Conservation (phyloP, 2,797 vertebrate species). For the Salmo trutta region DNA sequence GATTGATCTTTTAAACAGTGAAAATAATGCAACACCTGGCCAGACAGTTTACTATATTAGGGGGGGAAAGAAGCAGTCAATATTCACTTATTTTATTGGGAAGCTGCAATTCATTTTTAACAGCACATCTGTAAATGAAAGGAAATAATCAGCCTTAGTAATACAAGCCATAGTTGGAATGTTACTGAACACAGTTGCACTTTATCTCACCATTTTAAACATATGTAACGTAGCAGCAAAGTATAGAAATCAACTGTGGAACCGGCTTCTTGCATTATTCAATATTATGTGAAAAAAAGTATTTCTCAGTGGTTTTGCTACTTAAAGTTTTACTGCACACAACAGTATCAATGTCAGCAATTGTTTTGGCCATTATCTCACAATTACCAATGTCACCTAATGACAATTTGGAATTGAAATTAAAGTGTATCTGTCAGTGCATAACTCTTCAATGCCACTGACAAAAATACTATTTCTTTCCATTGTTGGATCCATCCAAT, state of each 20-base stretch:
- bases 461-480: background rate
- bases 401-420: background rate
- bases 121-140: conserved; percentile 36
- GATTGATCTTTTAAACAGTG: background rate
- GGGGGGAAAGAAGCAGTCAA: background rate
- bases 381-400: background rate
- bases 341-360: background rate
- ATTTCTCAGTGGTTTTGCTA: conserved; percentile 15
- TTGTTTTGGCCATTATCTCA: background rate
- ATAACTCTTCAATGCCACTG: background rate
- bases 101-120: conserved; percentile 16
- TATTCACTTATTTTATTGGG: conserved; percentile 6
- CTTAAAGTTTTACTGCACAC: conserved; percentile 5
- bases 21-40: background rate
- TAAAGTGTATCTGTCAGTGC: background rate
- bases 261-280: conserved; percentile 17
- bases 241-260: background rate
- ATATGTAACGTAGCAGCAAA: conserved; percentile 16
- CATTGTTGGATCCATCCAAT: background rate
- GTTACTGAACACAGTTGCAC: conserved; percentile 28
- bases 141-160: conserved; percentile 18
- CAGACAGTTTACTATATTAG: background rate
- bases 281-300: background rate
- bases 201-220: background rate
- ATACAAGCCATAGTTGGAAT: conserved; percentile 43